Conservation (phyloP, 2,888 invertebrate genomes). For the Dexiosoma caninum region DNA sequence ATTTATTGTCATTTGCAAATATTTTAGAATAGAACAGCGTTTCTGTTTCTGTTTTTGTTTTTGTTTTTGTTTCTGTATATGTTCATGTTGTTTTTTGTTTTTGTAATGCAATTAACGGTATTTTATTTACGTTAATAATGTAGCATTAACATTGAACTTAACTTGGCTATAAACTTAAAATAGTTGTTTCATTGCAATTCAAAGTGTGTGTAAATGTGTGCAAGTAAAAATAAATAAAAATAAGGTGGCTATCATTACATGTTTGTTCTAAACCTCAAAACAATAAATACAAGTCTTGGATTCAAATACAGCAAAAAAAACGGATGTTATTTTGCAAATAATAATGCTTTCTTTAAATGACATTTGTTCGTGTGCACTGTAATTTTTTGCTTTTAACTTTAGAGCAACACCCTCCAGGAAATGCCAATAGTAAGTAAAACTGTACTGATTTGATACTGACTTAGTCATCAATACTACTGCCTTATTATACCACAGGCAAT, state of each 20-base stretch:
- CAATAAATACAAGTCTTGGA: conserved; percentile 11
- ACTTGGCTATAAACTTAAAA: conserved; percentile 62
- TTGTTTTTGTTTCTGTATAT: neutral
- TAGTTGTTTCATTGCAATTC: conserved; percentile 19
- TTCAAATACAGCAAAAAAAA: conserved; percentile 29
- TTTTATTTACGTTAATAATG: conserved; percentile 75
- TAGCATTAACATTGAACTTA: conserved; percentile 77
- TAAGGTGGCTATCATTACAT: conserved; percentile 38
- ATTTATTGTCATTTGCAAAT: neutral
- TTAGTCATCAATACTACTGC: no score
- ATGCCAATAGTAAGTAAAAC: no score
- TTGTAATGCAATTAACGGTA: conserved; percentile 72
- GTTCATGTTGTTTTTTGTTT: neutral
- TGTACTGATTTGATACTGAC: no score
- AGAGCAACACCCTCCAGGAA: no score
- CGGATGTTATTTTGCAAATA: conserved; percentile 49
- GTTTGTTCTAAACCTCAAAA: conserved; percentile 23
- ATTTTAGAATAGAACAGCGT: conserved; percentile 6
- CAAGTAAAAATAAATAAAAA: neutral
- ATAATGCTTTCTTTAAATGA: conserved; percentile 39
- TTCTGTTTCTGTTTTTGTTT: neutral
- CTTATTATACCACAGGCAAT: no score
- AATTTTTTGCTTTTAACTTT: no score
- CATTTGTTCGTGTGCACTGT: conserved; percentile 23
- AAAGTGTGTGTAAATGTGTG: neutral